Conservation (phyloP, 2,888 invertebrate genomes). For the Lysandra coridon region DNA sequence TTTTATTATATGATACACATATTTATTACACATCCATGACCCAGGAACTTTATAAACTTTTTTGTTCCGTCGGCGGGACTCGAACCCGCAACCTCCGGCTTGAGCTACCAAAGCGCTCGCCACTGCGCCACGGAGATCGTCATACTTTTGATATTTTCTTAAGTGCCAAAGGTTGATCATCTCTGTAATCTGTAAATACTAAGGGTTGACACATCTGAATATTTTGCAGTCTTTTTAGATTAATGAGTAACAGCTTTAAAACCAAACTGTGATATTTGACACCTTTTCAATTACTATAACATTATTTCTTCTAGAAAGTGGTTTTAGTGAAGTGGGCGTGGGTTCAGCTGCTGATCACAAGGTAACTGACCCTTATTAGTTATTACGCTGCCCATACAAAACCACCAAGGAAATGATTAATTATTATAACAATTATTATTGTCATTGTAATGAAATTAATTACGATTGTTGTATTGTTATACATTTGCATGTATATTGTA, state of each 20-base stretch:
- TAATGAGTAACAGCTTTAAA: too few relatives aligned
- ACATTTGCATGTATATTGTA: constrained; percentile 22
- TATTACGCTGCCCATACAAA: neutral
- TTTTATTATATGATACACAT: too few relatives aligned
- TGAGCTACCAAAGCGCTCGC: too few relatives aligned
- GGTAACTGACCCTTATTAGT: neutral
- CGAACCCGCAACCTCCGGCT: too few relatives aligned
- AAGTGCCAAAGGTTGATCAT: neutral
- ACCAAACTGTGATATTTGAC: neutral
- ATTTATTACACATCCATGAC: too few relatives aligned
- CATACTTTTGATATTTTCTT: neutral
- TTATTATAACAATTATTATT: constrained; percentile 7
- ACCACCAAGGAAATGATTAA: constrained; percentile 24
- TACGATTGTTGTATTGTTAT: constrained; percentile 20
- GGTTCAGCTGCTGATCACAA: neutral
- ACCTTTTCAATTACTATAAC: neutral
- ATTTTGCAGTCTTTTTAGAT: too few relatives aligned
- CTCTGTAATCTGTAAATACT: neutral
- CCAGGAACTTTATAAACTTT: too few relatives aligned
- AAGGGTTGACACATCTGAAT: neutral
- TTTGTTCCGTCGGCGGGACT: too few relatives aligned
- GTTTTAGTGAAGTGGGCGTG: neutral
- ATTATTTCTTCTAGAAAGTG: neutral
- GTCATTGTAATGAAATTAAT: constrained; percentile 19
- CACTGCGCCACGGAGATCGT: too few relatives aligned